These are phyloP conservation scores for Pseudochaenichthys georgianus DNA, from an alignment of 2,797 vertebrate genomes.

Conservation along the genomic window DNA sequence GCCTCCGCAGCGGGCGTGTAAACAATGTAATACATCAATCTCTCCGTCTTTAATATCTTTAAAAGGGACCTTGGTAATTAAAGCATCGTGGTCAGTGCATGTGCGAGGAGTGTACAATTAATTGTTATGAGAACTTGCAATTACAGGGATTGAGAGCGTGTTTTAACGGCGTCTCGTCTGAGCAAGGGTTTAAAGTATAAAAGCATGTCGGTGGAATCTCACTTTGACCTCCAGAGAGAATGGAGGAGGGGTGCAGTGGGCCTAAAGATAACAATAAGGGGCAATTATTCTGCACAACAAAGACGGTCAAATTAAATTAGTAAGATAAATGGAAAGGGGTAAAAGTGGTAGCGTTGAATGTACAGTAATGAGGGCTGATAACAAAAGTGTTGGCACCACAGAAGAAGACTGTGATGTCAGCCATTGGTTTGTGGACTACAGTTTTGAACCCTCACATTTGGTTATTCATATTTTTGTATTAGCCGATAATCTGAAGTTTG, in stretches of 20 bases:
- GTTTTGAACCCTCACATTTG: too few relatives aligned
- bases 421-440: too few relatives aligned
- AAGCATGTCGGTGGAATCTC: constrained; percentile 57
- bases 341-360: neutral
- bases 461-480: too few relatives aligned
- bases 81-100: constrained; percentile 72
- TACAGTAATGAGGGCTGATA: neutral
- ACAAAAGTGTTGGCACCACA: too few relatives aligned
- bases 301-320: constrained; percentile 34
- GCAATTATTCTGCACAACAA: constrained; percentile 41
- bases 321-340: constrained; percentile 5
- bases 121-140: constrained; percentile 67
- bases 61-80: constrained; percentile 69
- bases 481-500: too few relatives aligned
- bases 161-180: constrained; percentile 46
- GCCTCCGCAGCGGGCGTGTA: constrained; percentile 62
- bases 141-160: constrained; percentile 53
- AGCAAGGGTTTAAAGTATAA: constrained; percentile 41
- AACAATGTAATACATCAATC: constrained; percentile 75
- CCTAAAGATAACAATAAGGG: constrained; percentile 31
- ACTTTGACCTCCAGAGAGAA: constrained; percentile 52
- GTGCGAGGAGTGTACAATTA: constrained; percentile 69
- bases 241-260: neutral
- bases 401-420: too few relatives aligned
- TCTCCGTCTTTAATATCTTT: constrained; percentile 51